These are phyloP conservation scores for Steatocranus sp. DNA, from an alignment of 2,797 vertebrate genomes.

Conservation along the genomic window DNA sequence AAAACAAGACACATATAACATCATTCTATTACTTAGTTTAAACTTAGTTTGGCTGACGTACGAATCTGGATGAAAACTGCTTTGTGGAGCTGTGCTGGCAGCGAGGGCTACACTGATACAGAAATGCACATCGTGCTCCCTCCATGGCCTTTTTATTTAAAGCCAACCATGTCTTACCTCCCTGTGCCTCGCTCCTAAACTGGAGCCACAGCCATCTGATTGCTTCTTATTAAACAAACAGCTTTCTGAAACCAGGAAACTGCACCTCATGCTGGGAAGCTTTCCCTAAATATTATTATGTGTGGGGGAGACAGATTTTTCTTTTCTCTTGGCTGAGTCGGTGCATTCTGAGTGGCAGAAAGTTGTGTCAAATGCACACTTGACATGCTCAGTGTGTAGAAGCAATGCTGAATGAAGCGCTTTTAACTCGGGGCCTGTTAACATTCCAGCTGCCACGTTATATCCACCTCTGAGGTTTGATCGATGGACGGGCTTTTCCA, in stretches of 20 bases:
- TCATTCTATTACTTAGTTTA: background rate
- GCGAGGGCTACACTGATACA: background rate
- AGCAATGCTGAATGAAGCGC: constrained; percentile 2
- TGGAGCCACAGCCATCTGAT: background rate
- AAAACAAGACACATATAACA: background rate
- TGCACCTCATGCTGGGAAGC: background rate
- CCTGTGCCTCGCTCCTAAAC: background rate
- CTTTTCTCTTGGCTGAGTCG: background rate
- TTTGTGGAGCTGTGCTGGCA: background rate
- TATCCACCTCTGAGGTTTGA: background rate
- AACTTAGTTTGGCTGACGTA: background rate
- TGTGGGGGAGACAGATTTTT: background rate
- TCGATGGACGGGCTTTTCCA: background rate
- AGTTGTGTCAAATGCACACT: background rate
- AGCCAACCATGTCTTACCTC: background rate
- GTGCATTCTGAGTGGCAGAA: background rate
- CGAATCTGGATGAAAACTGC: background rate
- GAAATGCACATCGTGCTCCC: background rate
- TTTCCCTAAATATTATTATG: constrained; percentile 16
- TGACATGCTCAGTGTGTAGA: constrained; percentile 5
- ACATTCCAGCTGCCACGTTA: constrained; percentile 48
- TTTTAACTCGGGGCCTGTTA: constrained; percentile 25
- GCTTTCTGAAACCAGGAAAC: background rate
- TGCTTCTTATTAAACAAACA: background rate
- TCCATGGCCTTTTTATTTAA: background rate